Base-by-base conservation (phyloP, 2,797 vertebrate species). In the Cirrhinus molitorella region DNA sequence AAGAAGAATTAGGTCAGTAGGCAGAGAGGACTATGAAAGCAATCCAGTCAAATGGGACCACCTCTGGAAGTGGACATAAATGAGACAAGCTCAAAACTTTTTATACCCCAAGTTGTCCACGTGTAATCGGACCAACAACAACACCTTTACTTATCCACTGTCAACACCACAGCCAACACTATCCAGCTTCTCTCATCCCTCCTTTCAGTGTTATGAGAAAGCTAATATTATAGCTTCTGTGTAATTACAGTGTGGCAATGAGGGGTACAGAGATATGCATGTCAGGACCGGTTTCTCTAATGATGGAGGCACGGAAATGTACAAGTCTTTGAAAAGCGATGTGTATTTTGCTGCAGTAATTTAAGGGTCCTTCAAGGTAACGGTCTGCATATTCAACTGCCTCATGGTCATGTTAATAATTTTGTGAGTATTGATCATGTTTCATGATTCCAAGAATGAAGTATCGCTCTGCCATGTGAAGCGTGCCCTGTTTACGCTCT, bases 381-480 rank as follows among this genome's bases (percentile, higher is more conserved):
- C 40, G 47, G 13, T 67, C 40, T 85, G 53, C 55, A 86, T 86
- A 79, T 88, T 75, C 53, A 80, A 59, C 57, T 11, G 59, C 71
- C 66, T 76, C 72, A 71, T 61, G 76, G 77, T 83, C 81, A 79
- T 74, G 79, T 73, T 90, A 37, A 83, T 86, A 79, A 84, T 88
- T 88, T 83, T 80, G 87, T 87, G 86, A 90, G 87, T 85, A 87
- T 90, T 84, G 88, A 88, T 67, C 77, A 31, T 68, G 83, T 84
- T 87, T 87, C 72, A 68, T 81, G 84, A 86, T 86, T 85, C 83
- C 55, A 79, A 85, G 74, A 57, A 77, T 45, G 23, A 76, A 11
- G 63, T 34, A 77, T 80, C 34, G 12, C 70, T 75, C 57, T 21
- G 49, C 37, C 19, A n/a, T 2, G 17, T 53, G 59, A 75, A 79